Percentiles rank a stretch among this genome's conserved stretches.
phyloP scores from a whole-genome alignment of 2,797 vertebrate species.

The Threskiornis aethiopicus region DNA sequence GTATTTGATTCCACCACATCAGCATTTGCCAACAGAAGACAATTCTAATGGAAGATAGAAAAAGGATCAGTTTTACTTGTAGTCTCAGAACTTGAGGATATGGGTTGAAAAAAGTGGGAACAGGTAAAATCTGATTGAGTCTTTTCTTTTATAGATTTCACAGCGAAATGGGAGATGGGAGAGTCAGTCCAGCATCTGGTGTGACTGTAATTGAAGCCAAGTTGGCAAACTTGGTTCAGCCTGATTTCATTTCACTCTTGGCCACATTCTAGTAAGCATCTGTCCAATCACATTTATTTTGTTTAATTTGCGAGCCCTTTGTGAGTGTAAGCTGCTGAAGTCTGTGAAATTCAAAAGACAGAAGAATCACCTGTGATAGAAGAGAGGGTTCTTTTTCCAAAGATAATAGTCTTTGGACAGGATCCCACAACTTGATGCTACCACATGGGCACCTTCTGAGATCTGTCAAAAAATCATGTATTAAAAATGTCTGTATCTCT shows the following conservation, averaged over 20 bases:
- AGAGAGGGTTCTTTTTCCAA: background rate
- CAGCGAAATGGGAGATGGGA: background rate
- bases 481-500: background rate
- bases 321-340: background rate
- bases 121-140: background rate
- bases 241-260: slow-evolving; percentile 57
- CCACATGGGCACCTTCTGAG: background rate
- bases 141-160: slow-evolving; percentile 42
- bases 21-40: background rate
- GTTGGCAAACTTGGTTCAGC: slow-evolving; percentile 55
- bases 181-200: slow-evolving; percentile 6
- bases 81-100: background rate
- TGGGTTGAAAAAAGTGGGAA: background rate
- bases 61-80: background rate
- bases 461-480: background rate
- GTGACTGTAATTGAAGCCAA: slow-evolving; percentile 45
- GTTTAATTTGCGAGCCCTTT: background rate
- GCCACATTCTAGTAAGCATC: slow-evolving; percentile 47
- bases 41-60: background rate
- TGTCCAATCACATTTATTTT: background rate
- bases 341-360: background rate
- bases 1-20: background rate
- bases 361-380: background rate
- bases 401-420: background rate
- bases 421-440: background rate